A percentile compares a stretch with the other conserved stretches of the same genome.
phyloP scores from a whole-genome alignment of 2,113 vertebrate genomes.

The Emydura subglobosa region DNA sequence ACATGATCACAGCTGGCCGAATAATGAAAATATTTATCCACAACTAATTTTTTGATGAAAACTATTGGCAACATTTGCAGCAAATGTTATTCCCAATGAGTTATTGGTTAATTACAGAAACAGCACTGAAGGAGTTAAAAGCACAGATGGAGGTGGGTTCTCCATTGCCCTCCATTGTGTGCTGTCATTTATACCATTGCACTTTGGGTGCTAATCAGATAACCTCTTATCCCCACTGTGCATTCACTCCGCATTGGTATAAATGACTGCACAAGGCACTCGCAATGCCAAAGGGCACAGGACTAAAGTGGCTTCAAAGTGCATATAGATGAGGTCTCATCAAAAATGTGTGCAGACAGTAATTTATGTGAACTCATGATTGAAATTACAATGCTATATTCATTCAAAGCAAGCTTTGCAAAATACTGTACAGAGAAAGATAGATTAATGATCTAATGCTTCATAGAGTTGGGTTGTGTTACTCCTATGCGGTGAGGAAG shows the following conservation, averaged over 20 bases:
- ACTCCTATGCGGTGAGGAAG: background rate
- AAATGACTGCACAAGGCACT: background rate
- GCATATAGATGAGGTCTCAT: background rate
- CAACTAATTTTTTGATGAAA: slow-evolving; percentile 22
- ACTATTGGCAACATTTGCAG: slow-evolving; percentile 47
- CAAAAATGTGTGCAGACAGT: background rate
- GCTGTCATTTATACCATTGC: background rate
- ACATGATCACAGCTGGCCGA: slow-evolving; percentile 58
- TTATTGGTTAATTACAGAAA: slow-evolving; percentile 32
- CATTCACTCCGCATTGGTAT: rapidly evolving
- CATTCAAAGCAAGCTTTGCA: background rate
- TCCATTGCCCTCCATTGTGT: background rate
- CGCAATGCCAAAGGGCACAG: background rate
- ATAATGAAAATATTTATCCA: slow-evolving; percentile 59
- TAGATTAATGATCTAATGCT: background rate
- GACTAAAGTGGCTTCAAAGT: background rate
- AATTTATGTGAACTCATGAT: background rate
- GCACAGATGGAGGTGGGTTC: background rate
- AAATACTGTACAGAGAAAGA: background rate
- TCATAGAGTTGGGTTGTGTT: background rate
- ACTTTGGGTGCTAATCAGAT: rapidly evolving
- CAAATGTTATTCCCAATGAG: slow-evolving; percentile 39
- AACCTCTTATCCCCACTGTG: background rate
- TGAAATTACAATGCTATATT: background rate
- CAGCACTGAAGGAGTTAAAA: background rate